phyloP scores from a whole-genome alignment of 2,113 vertebrate genomes.

The Python bivittatus region DNA sequence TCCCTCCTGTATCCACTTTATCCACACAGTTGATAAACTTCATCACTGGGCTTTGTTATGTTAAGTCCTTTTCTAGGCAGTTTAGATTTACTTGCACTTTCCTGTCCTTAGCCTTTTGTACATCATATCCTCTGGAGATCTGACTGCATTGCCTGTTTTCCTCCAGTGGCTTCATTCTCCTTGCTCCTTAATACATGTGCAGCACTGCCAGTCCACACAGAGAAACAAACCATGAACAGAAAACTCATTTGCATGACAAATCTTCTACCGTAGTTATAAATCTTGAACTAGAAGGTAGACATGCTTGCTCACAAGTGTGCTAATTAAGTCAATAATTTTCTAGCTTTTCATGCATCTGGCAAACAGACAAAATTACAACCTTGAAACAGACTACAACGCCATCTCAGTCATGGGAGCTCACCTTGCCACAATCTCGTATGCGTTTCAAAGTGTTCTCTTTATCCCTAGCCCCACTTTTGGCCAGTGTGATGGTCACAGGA shows the following conservation, averaged over 20 bases:
- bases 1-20: not conserved
- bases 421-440: not conserved
- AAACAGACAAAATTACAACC: not conserved
- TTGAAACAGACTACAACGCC: not conserved
- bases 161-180: not conserved
- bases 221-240: not conserved
- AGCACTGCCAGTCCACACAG: not conserved
- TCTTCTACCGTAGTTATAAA: not conserved
- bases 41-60: not conserved
- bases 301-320: not conserved
- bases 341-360: not conserved
- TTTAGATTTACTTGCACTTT: not conserved
- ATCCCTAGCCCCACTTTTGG: not conserved
- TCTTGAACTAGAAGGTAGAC: not conserved
- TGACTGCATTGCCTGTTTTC: not conserved
- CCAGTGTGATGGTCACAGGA: not conserved
- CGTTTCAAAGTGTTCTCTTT: not conserved
- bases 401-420: not conserved
- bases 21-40: not conserved
- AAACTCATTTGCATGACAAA: not conserved
- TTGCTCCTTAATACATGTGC: not conserved
- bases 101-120: not conserved
- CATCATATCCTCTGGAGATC: not conserved
- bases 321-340: not conserved
- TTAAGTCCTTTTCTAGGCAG: not conserved